Evolutionary conservation across 2,888 invertebrate species (phyloP).

Genomic region (Lypha dubia): DNA sequence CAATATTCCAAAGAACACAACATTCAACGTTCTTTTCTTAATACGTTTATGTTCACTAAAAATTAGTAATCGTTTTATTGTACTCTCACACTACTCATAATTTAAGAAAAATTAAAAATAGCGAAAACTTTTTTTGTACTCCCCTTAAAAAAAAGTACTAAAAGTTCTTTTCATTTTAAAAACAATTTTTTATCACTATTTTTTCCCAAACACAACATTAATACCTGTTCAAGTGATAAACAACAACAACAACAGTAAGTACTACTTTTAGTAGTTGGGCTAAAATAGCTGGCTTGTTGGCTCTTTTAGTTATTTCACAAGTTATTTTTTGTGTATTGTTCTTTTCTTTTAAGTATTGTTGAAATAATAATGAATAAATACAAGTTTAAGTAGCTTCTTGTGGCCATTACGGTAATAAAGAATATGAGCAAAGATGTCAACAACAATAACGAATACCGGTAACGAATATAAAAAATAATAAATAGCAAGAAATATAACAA

Average conservation of each 20-base stretch:
- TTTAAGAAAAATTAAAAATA: no score
- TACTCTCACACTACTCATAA: no score
- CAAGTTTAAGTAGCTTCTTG: conserved; percentile 34
- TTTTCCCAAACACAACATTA: conserved; percentile 53
- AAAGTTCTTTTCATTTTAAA: not conserved
- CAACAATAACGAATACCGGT: conserved; percentile 4
- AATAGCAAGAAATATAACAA: conserved; percentile 27
- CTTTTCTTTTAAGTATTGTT: conserved; percentile 11
- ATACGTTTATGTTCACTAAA: no score
- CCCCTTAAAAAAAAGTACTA: no score
- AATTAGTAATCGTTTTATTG: no score
- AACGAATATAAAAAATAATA: not conserved
- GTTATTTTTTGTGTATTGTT: conserved; percentile 14
- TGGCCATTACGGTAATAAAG: conserved; percentile 60
- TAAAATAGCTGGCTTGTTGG: conserved; percentile 52
- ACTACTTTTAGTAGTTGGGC: conserved; percentile 46
- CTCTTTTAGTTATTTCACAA: conserved; percentile 34
- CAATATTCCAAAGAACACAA: no score
- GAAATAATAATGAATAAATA: conserved; percentile 43
- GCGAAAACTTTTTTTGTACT: no score
- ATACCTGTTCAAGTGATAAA: conserved; percentile 57
- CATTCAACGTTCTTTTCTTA: no score
- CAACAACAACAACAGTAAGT: not conserved
- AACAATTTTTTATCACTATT: not conserved
- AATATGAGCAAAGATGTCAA: conserved; percentile 48